phyloP scores from a whole-genome alignment of 2,113 vertebrate genomes.

The Proterorhinus semilunaris region DNA sequence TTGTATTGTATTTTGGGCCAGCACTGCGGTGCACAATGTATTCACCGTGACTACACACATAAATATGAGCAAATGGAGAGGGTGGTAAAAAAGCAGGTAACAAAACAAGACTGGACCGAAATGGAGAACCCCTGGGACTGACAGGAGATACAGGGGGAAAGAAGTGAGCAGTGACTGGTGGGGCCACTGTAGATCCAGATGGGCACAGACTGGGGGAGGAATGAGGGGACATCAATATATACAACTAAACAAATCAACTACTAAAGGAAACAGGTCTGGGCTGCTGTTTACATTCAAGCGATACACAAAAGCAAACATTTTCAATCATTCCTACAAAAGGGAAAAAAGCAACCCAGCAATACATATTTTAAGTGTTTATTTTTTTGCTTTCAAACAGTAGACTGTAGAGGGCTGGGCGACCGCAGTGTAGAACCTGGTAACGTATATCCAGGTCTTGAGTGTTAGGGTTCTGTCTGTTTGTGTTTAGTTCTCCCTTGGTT shows the following conservation, averaged over 20 bases:
- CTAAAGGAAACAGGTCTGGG: background rate
- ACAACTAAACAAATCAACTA: conserved; percentile 26
- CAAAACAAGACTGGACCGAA: conserved; percentile 6
- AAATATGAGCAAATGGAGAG: conserved; percentile 37
- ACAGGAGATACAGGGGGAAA: background rate
- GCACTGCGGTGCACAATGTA: too few species aligned
- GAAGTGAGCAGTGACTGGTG: conserved; percentile 46
- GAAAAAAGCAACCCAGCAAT: too few species aligned
- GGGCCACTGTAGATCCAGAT: conserved; percentile 52
- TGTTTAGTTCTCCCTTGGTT: too few species aligned
- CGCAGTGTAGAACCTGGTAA: too few species aligned
- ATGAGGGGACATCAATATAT: conserved; percentile 63
- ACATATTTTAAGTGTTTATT: too few species aligned
- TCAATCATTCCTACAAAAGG: background rate
- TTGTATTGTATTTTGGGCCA: too few species aligned
- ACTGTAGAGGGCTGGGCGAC: too few species aligned
- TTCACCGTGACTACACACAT: conserved; percentile 34
- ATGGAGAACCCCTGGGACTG: background rate
- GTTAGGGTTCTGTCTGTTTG: too few species aligned
- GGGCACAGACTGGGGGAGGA: conserved; percentile 41
- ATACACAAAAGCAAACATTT: background rate
- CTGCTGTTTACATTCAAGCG: background rate
- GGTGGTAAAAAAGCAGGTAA: conserved; percentile 19
- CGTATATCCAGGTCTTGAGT: too few species aligned
- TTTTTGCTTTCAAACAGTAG: too few species aligned